Base-by-base conservation (phyloP, 2,888 invertebrate genomes). In the Sipunculus nudus region DNA sequence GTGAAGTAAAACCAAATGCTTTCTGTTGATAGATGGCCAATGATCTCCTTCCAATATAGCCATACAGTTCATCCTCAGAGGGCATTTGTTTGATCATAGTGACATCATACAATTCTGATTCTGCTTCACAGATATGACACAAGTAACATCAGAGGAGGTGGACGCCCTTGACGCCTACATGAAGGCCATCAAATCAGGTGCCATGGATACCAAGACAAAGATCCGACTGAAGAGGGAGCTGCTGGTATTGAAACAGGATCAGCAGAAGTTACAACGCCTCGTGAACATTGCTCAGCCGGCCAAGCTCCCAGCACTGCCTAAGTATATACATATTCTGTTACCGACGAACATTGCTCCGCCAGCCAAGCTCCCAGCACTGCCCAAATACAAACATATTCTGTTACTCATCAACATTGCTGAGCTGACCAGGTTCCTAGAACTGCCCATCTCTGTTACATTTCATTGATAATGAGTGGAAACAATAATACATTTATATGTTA, bases 151-250 rank as follows among this genome's bases (percentile, higher is more conserved):
- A 57, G 84, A 84, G 8, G 89, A 89, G 6, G 87, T 86, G 41
- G 94, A 95, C 78, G 90, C 91, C 1, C 83, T 96, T 47, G 96
- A 96, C 78, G 88, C 88, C 4, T 96, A 88, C 82, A 94, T 96
- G 93, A 70, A 71, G 5, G 76, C 81, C 23, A 80, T 86, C 35
- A 85, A 84, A 61, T 74, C 79, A 8, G 84, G 84, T 3, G 62
- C 55, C 21, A 76, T 82, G 74, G 85, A 85, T 71, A 83, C 84
- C 35, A 81, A 80, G 59, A 84, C 82, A n/a, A 76, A 78, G 50
- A 78, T 82, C 65, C 73, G 77, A 31, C 68, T 83, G 40, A 85
- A 84, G 63, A 71, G 81, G 29, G 88, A 89, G 59, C 86, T 94
- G 31, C 86, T 88, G 39, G 89, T 89, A 61, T 78, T 94, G 4